Evolutionary conservation across 1,140 invertebrate genomes (phyloP).

Genomic region (Argopecten irradians): DNA sequence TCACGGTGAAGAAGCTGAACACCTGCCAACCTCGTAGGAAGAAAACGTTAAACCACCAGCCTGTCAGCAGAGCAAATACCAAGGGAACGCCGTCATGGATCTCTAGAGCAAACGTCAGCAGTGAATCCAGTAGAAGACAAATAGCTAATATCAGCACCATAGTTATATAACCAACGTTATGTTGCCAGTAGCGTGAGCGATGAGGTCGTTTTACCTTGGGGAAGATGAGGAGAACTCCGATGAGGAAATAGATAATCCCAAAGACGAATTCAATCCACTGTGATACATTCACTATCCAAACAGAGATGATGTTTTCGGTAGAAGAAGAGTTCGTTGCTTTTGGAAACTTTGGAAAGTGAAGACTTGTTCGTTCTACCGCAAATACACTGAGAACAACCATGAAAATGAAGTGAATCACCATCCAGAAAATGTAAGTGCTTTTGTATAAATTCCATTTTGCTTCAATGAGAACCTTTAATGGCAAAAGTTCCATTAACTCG

Average conservation of each 20-base stretch:
- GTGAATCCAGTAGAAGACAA: constrained; percentile 38
- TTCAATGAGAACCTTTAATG: constrained; percentile 53
- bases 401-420: constrained; percentile 49
- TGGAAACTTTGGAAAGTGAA: background rate
- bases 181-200: constrained; percentile 35
- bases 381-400: constrained; percentile 54
- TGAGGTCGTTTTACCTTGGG: background rate
- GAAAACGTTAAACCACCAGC: constrained; percentile 59
- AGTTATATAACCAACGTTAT: constrained; percentile 43
- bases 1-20: constrained; percentile 60
- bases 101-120: constrained; percentile 11
- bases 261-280: constrained; percentile 27
- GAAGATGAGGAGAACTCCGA: constrained; percentile 38
- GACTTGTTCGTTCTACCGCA: constrained; percentile 51
- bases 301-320: background rate
- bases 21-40: constrained; percentile 51
- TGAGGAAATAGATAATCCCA: constrained; percentile 30
- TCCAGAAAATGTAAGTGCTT: constrained; percentile 51
- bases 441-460: constrained; percentile 56
- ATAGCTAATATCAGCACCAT: constrained; percentile 43
- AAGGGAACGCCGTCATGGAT: constrained; percentile 28
- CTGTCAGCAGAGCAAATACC: constrained; percentile 51
- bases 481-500: constrained; percentile 51
- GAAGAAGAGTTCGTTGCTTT: background rate
- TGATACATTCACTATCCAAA: background rate